These are phyloP conservation scores for Ctenodactylus gundi DNA, from an alignment of 2,113 vertebrate species.

Conservation along the genomic window DNA sequence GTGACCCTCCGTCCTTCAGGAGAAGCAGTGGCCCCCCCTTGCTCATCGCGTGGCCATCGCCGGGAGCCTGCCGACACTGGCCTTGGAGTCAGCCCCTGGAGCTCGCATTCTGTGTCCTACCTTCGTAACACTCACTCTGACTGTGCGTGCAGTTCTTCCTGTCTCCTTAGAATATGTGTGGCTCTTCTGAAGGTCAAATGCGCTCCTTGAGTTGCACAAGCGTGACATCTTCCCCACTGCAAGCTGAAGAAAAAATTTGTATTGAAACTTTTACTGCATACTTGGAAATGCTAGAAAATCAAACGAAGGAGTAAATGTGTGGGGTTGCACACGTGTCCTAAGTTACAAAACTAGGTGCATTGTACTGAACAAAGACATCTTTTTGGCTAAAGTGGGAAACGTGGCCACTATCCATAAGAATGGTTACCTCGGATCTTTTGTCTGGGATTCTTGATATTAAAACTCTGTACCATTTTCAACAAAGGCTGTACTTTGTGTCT, in stretches of 20 bases:
- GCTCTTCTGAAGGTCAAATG: not conserved
- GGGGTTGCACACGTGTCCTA: not conserved
- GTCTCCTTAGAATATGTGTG: not conserved
- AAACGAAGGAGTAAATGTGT: not conserved
- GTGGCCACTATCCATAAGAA: not conserved
- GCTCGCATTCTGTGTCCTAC: not conserved
- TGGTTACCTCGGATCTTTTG: not conserved
- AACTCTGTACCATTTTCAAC: not conserved
- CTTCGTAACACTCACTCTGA: not conserved
- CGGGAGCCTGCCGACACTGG: not conserved
- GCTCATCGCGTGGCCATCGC: not conserved
- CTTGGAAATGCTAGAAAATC: not conserved
- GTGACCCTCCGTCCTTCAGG: not conserved
- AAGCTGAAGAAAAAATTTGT: not conserved
- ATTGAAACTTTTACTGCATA: not conserved
- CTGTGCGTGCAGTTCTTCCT: not conserved
- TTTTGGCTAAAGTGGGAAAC: not conserved
- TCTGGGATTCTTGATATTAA: not conserved
- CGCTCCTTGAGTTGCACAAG: not conserved
- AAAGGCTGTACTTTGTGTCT: not conserved
- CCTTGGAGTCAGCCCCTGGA: not conserved
- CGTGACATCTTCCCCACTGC: not conserved
- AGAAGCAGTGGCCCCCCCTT: not conserved
- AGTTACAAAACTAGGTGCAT: not conserved
- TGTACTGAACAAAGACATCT: conserved; percentile 12